phyloP scores from a whole-genome alignment of 2,888 invertebrate genomes.

The Disparrhopalites patrizii region DNA sequence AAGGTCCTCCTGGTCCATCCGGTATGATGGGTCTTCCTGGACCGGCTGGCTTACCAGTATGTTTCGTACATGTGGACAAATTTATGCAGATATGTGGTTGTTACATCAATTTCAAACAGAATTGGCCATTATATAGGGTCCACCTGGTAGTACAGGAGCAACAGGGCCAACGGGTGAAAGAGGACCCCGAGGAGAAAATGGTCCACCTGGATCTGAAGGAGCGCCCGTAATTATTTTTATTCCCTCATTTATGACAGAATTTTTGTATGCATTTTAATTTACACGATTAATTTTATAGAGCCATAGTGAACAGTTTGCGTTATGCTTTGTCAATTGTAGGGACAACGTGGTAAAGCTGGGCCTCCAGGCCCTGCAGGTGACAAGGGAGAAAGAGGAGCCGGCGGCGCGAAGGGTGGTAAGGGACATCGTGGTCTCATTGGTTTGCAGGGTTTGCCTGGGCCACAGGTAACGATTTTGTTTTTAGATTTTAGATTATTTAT shows the following conservation, averaged over 20 bases:
- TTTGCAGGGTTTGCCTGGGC: slow-evolving; percentile 72
- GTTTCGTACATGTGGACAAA: no score
- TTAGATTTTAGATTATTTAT: no score
- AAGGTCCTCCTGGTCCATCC: slow-evolving; percentile 64
- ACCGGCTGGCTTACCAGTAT: slow-evolving; percentile 67
- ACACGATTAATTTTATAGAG: neutral
- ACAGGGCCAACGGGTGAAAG: slow-evolving; percentile 68
- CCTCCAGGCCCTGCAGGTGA: slow-evolving; percentile 69
- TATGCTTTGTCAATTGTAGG: slow-evolving; percentile 51
- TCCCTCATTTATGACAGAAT: neutral
- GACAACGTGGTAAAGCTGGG: slow-evolving; percentile 73
- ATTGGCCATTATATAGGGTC: no score
- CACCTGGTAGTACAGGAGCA: slow-evolving; percentile 63
- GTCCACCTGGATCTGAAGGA: slow-evolving; percentile 71
- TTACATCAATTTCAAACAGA: no score
- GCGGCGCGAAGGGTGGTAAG: slow-evolving; percentile 69
- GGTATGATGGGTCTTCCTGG: slow-evolving; percentile 65
- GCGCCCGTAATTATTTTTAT: slow-evolving; percentile 54
- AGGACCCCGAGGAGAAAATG: slow-evolving; percentile 67
- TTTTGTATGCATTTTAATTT: neutral
- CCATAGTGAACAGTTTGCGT: no score
- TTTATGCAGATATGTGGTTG: no score
- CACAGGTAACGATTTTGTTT: no score
- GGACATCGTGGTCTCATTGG: slow-evolving; percentile 81
- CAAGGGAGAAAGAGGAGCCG: slow-evolving; percentile 61